A percentile compares a stretch with the other conserved stretches of the same genome.
Conservation (phyloP, 1,140 invertebrate genomes). For the Dendrolimus punctatus region DNA sequence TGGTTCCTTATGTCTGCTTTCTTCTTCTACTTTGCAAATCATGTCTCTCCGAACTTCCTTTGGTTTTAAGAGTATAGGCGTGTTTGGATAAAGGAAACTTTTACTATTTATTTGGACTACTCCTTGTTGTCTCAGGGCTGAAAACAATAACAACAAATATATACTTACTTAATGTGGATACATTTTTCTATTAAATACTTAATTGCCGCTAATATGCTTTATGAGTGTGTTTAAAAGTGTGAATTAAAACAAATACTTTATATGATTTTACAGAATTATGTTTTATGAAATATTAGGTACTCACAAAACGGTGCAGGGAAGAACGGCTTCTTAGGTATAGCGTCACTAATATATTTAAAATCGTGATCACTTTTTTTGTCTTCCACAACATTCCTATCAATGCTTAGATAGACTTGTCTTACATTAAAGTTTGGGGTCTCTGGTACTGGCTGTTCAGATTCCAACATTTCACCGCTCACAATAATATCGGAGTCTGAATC, state of each 20-base stretch:
- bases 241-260: too few relatives aligned
- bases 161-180: background rate
- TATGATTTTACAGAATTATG: background rate
- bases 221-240: too few relatives aligned
- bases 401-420: slow-evolving; percentile 41
- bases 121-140: slow-evolving; percentile 34
- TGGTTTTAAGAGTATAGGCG: slow-evolving; percentile 42
- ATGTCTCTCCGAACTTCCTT: slow-evolving; percentile 33
- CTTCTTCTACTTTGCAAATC: slow-evolving; percentile 48
- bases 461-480: slow-evolving; percentile 35
- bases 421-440: slow-evolving; percentile 9
- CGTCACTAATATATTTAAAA: slow-evolving; percentile 65
- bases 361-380: slow-evolving; percentile 55
- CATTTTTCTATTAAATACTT: background rate
- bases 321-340: slow-evolving; percentile 55
- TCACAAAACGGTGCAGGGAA: slow-evolving; percentile 58
- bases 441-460: slow-evolving; percentile 26
- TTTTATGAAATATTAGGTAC: slow-evolving; percentile 13
- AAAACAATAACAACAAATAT: slow-evolving; percentile 13
- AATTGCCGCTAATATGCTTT: too few relatives aligned
- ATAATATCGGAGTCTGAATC: slow-evolving; percentile 5
- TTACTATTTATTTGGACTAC: slow-evolving; percentile 64
- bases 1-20: slow-evolving; percentile 34
- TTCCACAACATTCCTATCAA: slow-evolving; percentile 40
- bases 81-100: slow-evolving; percentile 62